These are phyloP conservation scores for Porites divaricata DNA, from an alignment of 92 coral and sea anemone genomes.

Conservation along the genomic window DNA sequence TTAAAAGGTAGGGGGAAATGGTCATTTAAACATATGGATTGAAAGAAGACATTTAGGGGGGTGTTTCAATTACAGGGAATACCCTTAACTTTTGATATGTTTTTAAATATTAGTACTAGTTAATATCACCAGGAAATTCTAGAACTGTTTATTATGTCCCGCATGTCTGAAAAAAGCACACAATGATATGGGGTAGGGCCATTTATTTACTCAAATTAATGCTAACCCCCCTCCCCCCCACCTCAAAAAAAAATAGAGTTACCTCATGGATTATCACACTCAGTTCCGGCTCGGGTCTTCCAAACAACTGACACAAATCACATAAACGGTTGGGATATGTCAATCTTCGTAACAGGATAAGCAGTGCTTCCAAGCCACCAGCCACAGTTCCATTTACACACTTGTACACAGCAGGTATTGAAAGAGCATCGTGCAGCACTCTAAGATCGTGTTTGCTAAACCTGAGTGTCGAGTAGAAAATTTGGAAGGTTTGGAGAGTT, in stretches of 20 bases:
- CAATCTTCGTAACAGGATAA: conserved; percentile 57
- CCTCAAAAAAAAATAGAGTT: too few relatives aligned
- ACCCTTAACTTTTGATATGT: too few relatives aligned
- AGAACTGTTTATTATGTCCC: background rate
- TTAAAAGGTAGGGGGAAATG: background rate
- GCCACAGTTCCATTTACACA: conserved; percentile 76
- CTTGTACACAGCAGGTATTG: conserved; percentile 57
- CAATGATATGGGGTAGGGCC: background rate
- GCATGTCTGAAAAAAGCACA: background rate
- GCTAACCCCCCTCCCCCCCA: too few relatives aligned
- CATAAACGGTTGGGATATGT: conserved; percentile 72
- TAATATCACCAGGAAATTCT: conserved; percentile 3
- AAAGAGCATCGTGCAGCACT: conserved; percentile 32
- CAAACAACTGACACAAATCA: conserved; percentile 69
- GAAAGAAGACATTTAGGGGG: conserved; percentile 5
- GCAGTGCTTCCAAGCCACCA: conserved; percentile 66
- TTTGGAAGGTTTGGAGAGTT: conserved; percentile 28
- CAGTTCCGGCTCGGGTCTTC: conserved; percentile 72
- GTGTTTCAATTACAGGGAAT: background rate
- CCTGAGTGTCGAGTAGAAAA: conserved; percentile 39
- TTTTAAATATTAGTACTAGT: background rate
- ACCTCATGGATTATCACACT: conserved; percentile 79
- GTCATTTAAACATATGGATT: conserved; percentile 6
- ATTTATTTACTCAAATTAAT: background rate
- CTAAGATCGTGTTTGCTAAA: conserved; percentile 57